A percentile compares a stretch with the other conserved stretches of the same genome.
Evolutionary conservation across 2,113 vertebrate genomes (phyloP).

Genomic region (Clarias macrocephalus): DNA sequence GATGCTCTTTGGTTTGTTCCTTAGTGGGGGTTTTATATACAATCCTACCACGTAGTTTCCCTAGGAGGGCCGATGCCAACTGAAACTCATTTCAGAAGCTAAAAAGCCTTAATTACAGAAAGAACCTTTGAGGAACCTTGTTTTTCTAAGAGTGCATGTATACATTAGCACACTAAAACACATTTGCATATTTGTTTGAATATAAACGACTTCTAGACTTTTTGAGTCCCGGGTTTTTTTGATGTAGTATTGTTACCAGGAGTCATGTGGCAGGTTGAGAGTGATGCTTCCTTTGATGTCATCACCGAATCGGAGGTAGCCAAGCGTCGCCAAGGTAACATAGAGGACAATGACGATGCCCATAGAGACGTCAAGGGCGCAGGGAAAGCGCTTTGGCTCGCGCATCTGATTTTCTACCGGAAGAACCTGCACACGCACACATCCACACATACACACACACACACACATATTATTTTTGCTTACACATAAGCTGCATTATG

Average conservation of each 20-base stretch:
- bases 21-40: not conserved
- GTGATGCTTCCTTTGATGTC: conserved; percentile 87
- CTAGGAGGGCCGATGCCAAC: not conserved
- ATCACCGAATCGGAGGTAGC: conserved; percentile 82
- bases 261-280: conserved; percentile 83
- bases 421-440: conserved; percentile 75
- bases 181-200: not conserved
- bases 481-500: not conserved
- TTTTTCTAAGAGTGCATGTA: not conserved
- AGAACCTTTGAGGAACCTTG: not conserved
- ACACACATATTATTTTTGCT: not conserved
- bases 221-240: not conserved
- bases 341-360: conserved; percentile 79
- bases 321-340: conserved; percentile 79
- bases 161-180: not conserved
- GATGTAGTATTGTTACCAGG: conserved; percentile 68
- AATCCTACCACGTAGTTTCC: not conserved
- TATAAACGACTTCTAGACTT: not conserved
- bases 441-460: not conserved
- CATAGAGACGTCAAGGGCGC: conserved; percentile 82
- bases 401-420: conserved; percentile 88
- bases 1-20: not conserved
- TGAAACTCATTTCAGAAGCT: not conserved
- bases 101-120: not conserved
- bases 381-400: conserved; percentile 74